phyloP scores from a whole-genome alignment of 1,140 invertebrate genomes.

The Apis laboriosa region DNA sequence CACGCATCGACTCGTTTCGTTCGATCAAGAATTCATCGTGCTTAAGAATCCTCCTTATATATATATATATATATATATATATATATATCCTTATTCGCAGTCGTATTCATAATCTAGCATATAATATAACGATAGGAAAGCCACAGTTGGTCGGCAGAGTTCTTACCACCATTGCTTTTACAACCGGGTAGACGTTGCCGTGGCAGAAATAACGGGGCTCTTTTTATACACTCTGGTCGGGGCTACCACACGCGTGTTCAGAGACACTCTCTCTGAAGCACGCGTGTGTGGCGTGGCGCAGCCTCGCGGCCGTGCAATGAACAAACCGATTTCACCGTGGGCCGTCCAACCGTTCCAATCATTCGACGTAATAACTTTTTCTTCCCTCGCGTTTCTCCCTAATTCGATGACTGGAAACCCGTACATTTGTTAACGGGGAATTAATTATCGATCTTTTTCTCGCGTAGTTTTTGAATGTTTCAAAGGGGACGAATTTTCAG shows the following conservation, averaged over 20 bases:
- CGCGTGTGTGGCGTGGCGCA: conserved; percentile 33
- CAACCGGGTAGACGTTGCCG: not conserved
- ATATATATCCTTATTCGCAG: not conserved
- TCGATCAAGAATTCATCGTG: too few relatives aligned
- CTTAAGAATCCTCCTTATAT: too few relatives aligned
- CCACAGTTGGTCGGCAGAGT: conserved; percentile 10
- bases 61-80: too few relatives aligned
- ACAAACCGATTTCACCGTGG: conserved; percentile 38
- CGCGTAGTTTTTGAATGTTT: too few relatives aligned
- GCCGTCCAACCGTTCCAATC: too few relatives aligned
- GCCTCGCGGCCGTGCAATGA: conserved; percentile 21
- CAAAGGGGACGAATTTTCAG: too few relatives aligned
- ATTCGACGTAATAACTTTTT: conserved; percentile 1
- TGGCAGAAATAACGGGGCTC: conserved; percentile 27
- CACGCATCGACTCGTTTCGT: too few relatives aligned
- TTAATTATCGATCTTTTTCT: too few relatives aligned
- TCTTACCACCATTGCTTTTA: not conserved
- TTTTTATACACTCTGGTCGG: conserved; percentile 7
- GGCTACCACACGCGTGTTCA: conserved; percentile 44
- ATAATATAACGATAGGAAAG: not conserved
- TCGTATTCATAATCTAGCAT: not conserved
- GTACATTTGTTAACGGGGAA: too few relatives aligned
- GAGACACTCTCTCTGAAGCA: not conserved
- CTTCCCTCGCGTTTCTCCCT: not conserved
- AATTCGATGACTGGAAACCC: too few relatives aligned